These are phyloP conservation scores for Dolichopus griseipennis DNA, from an alignment of 2,888 invertebrate species.

Conservation along the genomic window DNA sequence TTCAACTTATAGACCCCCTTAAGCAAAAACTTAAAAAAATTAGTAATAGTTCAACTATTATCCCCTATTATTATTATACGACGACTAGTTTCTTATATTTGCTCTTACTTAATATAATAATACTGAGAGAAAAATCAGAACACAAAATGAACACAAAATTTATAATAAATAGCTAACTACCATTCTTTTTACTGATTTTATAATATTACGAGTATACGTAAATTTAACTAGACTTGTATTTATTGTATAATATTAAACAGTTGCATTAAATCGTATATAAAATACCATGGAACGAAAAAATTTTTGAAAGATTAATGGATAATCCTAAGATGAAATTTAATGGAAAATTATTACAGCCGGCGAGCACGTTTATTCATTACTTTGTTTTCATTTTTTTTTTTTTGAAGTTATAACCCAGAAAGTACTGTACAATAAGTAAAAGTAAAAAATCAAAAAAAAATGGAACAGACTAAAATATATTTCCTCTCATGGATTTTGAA, in stretches of 20 bases:
- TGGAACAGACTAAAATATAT: neutral
- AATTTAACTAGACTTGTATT: too few relatives aligned
- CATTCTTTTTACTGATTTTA: too few relatives aligned
- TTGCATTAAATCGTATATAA: neutral
- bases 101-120: neutral
- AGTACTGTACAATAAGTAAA: too few relatives aligned
- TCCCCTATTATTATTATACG: neutral
- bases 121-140: neutral
- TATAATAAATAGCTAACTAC: too few relatives aligned
- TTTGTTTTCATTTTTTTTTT: neutral
- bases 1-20: neutral
- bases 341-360: constrained; percentile 18
- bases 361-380: constrained; percentile 12
- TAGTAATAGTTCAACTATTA: neutral
- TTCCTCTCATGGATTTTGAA: neutral
- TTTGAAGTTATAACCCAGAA: neutral
- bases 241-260: neutral
- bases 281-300: neutral
- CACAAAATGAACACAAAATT: too few relatives aligned
- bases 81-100: neutral
- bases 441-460: too few relatives aligned
- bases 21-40: neutral
- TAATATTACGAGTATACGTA: too few relatives aligned
- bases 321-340: constrained; percentile 19
- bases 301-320: constrained; percentile 18